These are phyloP conservation scores for Megaustenia siamemsis DNA, from an alignment of 2,888 invertebrate species.

Conservation along the genomic window DNA sequence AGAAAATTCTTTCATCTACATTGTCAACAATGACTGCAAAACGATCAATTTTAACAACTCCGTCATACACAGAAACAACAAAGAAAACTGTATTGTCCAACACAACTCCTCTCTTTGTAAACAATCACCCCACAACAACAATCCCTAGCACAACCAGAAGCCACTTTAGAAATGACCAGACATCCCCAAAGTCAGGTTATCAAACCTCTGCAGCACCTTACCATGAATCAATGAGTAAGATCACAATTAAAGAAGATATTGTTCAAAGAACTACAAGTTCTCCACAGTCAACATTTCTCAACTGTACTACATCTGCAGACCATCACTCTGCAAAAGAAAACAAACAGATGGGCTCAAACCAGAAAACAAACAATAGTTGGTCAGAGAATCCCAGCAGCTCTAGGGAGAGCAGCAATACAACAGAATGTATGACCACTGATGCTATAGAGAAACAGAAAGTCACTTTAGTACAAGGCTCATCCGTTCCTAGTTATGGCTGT, in stretches of 20 bases:
- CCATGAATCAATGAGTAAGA: background rate
- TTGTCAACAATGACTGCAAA: background rate
- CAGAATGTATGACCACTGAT: slow-evolving; percentile 24
- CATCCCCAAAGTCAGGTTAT: background rate
- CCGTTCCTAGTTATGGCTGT: slow-evolving; percentile 23
- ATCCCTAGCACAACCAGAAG: background rate
- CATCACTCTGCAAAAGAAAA: background rate
- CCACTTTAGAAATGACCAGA: background rate
- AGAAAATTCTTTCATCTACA: background rate
- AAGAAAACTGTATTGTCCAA: background rate
- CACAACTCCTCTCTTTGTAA: background rate
- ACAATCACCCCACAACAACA: background rate
- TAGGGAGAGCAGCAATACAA: background rate
- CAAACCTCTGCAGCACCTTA: background rate
- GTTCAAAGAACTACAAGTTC: background rate
- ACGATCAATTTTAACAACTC: background rate
- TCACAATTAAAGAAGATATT: background rate
- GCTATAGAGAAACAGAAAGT: slow-evolving; percentile 39
- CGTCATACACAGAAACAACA: background rate
- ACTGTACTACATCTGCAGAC: background rate
- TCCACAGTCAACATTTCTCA: background rate
- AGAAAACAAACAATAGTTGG: background rate
- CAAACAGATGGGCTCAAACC: too few relatives aligned
- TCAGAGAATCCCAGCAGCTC: background rate
- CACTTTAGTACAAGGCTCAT: slow-evolving; percentile 30